Percentiles rank a stretch among this genome's conserved stretches.
These are phyloP conservation scores for Scaptomyza parva DNA, from an alignment of 2,888 invertebrate genomes.

Conservation along the genomic window DNA sequence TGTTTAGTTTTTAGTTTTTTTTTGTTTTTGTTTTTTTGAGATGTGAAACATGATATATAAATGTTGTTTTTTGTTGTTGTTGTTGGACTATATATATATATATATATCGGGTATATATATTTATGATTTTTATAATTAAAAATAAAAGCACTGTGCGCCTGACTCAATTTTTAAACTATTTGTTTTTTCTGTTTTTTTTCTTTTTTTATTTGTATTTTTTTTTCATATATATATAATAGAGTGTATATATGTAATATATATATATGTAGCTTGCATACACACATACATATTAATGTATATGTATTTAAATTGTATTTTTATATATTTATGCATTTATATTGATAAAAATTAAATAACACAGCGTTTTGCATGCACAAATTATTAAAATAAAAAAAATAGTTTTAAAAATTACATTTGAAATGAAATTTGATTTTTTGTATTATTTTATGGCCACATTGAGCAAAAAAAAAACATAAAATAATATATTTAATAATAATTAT, in stretches of 20 bases:
- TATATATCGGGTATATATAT: not conserved
- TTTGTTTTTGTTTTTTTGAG: slow-evolving; percentile 47
- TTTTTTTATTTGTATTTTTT: slow-evolving; percentile 6
- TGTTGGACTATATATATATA: slow-evolving; percentile 15
- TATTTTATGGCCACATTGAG: slow-evolving; percentile 63
- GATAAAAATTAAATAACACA: slow-evolving; percentile 77
- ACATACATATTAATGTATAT: slow-evolving; percentile 22
- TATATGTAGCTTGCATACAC: slow-evolving; percentile 26
- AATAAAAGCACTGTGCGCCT: slow-evolving; percentile 68
- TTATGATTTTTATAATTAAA: slow-evolving; percentile 7
- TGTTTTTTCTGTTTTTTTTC: slow-evolving; percentile 9
- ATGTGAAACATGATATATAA: slow-evolving; percentile 74
- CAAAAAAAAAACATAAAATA: slow-evolving; percentile 27
- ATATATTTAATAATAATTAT: slow-evolving; percentile 22
- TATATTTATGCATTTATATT: slow-evolving; percentile 60
- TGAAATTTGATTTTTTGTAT: slow-evolving; percentile 41
- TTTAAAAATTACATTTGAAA: slow-evolving; percentile 57
- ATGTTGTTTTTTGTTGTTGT: slow-evolving; percentile 46
- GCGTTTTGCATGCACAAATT: slow-evolving; percentile 62
- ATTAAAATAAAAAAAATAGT: slow-evolving; percentile 42
- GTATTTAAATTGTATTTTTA: slow-evolving; percentile 30
- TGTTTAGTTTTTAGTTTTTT: too few relatives aligned
- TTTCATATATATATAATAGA: not conserved
- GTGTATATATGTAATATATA: slow-evolving; percentile 11
- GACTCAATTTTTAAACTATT: slow-evolving; percentile 40